Evolutionary conservation across 2,113 vertebrate genomes (phyloP), one percentile per base, ranked within the genome.

Genomic region (Dascyllus trimaculatus): DNA sequence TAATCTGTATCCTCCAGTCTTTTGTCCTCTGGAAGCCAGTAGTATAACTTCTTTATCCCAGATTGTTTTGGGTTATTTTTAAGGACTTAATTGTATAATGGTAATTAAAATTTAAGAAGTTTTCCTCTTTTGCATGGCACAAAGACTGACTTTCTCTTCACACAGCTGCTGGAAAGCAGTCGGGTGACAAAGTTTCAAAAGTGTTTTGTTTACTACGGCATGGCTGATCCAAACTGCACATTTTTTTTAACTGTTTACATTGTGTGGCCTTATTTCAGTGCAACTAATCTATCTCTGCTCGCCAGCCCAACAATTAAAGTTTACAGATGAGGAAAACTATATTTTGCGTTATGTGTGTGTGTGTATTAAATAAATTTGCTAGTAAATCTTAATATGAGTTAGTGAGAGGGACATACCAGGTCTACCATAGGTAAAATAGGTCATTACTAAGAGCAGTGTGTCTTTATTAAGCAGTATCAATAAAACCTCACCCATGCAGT

Each of bases 281-380:
- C 43, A 74, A 71, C n/a, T 87, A 26, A 67, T 66, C 11, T 13
- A 40, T 80, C 17, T 68, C 32, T 75, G 84, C 62, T 81, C 73
- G 76, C 84, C 82, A 78, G 72, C 75, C 80, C 24, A 82, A 57
- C 22, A 85, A 72, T 87, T 63, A 84, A 89, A 38, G 72, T 89
- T 91, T 88, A 88, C 71, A 77, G 29, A 53, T 10, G 22, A 68
- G 21, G 21, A 49, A 73, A 69, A 48, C 9, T 0, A 2, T 35
- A 62, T 69, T 75, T 66, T 1, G 58, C n/a, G 69, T 11, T 69
- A 29, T 58, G 0, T 53, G 60, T 56, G 59, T 68, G 43, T 38
- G 32, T 35, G 8, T 1, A 35, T 10, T 35, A 2, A 35, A 35
- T 35, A 8, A 9, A 7, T 35, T 35, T 35, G 32, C 6, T 8